Evolutionary conservation across 1,140 invertebrate species (phyloP), one percentile per base, ranked within the genome.

Genomic region (Drosophila novamexicana): DNA sequence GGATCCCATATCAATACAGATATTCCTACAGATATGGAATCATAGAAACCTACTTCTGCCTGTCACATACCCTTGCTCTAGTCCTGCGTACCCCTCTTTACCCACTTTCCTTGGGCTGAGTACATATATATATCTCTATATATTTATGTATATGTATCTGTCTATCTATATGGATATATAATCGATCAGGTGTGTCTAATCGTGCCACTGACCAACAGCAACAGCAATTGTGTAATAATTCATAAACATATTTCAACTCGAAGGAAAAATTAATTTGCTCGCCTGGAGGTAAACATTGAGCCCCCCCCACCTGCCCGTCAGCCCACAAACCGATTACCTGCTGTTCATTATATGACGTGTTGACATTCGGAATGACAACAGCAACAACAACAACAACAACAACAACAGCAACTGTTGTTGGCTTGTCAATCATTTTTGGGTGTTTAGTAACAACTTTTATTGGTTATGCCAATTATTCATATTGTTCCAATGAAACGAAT

Each of bases 221-320:
- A 64, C 56, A 34, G 64, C 85, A 83, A 88, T 83, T 86, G 83
- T 82, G 71, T 74, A 86, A 86, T 89, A 89, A 89, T 89, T 89
- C 81, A 89, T 89, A 89, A 89, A 89, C 75, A 88, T 89, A 90
- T 90, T 89, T 89, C 80, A 77, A 77, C 74, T 83, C 50, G 65
- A 56, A 69, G 45, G 77, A 80, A 65, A 77, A 88, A 89, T 89
- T 89, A 84, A 89, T 89, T 89, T 81, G 65, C 83, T 52, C 52
- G 58, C 63, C 72, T 49, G 65, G 54, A 52, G 59, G 59, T 44
- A 58, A 69, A 75, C 61, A 75, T 29, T 70, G 56, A 39, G 10
- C 22, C 50, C 50, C 40, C 8, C 1, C 57, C 22, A 52, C 34
- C 12, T 36, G 22, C 22, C 22, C 22, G 22, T 22, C 3, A 22